These are phyloP conservation scores for Copidosoma floridanum DNA, from an alignment of 1,140 invertebrate species.

Conservation along the genomic window DNA sequence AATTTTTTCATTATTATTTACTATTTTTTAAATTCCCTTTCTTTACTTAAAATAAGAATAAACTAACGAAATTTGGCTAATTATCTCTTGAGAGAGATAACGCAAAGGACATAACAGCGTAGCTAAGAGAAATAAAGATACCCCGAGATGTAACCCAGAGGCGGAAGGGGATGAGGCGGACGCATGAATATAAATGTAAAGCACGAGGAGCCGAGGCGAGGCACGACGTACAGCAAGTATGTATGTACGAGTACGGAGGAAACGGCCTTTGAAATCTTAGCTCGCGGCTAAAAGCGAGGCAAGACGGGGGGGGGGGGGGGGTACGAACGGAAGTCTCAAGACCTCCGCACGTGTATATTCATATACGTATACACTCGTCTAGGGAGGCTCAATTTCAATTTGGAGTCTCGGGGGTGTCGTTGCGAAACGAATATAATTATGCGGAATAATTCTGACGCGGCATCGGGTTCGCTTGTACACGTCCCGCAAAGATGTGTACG, in stretches of 20 bases:
- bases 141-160: too few relatives aligned
- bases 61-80: too few relatives aligned
- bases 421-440: conserved; percentile 59
- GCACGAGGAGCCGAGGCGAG: conserved; percentile 23
- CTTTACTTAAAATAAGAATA: too few relatives aligned
- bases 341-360: too few relatives aligned
- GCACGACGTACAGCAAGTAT: too few relatives aligned
- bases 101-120: neutral
- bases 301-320: neutral
- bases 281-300: conserved; percentile 41
- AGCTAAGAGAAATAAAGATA: neutral
- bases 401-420: conserved; percentile 55
- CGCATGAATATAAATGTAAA: conserved; percentile 19
- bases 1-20: too few relatives aligned
- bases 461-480: conserved; percentile 11
- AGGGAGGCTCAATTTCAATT: conserved; percentile 58
- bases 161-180: neutral
- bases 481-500: conserved; percentile 1
- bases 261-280: conserved; percentile 41
- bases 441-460: conserved; percentile 56
- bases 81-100: too few relatives aligned
- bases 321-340: too few relatives aligned
- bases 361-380: conserved; percentile 47
- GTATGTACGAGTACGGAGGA: conserved; percentile 1
- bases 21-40: too few relatives aligned